Conservation (phyloP, 2,888 invertebrate genomes). For the Troides helena region DNA sequence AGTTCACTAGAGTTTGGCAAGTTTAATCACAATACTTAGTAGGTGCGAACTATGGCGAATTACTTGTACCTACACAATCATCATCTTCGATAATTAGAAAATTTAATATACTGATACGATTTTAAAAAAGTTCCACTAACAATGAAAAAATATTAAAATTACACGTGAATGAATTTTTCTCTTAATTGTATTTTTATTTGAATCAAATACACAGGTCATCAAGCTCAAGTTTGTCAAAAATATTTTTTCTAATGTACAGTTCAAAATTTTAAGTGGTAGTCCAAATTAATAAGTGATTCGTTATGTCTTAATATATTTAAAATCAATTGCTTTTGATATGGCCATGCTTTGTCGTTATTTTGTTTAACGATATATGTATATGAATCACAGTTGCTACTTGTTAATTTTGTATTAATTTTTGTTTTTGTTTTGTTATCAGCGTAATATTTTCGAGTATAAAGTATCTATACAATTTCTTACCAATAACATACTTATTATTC, state of each 20-base stretch:
- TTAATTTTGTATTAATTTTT: slow-evolving; percentile 58
- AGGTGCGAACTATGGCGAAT: slow-evolving; percentile 23
- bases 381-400: slow-evolving; percentile 75
- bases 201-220: not conserved
- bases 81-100: slow-evolving; percentile 7
- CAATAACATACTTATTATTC: slow-evolving; percentile 72
- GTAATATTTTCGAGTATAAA: slow-evolving; percentile 65
- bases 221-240: not conserved
- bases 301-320: slow-evolving; percentile 61
- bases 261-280: slow-evolving; percentile 48
- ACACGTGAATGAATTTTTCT: not conserved
- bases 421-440: slow-evolving; percentile 48
- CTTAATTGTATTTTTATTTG: not conserved
- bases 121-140: not conserved
- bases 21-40: slow-evolving; percentile 32
- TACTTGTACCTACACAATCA: slow-evolving; percentile 17
- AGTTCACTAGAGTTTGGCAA: slow-evolving; percentile 36
- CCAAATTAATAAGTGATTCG: slow-evolving; percentile 41
- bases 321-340: slow-evolving; percentile 75
- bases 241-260: not conserved
- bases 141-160: not conserved
- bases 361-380: slow-evolving; percentile 72
- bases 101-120: not conserved
- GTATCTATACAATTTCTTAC: slow-evolving; percentile 72
- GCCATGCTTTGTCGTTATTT: slow-evolving; percentile 69